These are phyloP conservation scores for Neoniphon sammara DNA, from an alignment of 2,797 vertebrate species.

Conservation along the genomic window DNA sequence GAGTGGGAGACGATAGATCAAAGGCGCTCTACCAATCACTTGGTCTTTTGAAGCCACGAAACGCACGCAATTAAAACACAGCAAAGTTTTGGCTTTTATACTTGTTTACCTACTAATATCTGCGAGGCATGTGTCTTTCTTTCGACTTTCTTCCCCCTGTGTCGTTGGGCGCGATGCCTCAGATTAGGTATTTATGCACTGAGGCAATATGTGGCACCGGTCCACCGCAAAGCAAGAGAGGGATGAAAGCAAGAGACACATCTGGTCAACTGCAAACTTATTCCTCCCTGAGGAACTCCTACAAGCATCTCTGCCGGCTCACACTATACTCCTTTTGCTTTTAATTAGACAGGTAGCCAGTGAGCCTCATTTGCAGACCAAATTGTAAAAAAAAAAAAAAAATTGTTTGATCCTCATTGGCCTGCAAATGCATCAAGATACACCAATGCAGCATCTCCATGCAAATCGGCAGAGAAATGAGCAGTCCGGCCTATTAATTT, in stretches of 20 bases:
- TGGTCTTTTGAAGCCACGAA: slow-evolving; percentile 47
- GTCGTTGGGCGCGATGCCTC: slow-evolving; percentile 7
- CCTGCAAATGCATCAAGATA: slow-evolving; percentile 34
- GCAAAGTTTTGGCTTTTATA: slow-evolving; percentile 45
- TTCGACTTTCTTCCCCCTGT: slow-evolving; percentile 1
- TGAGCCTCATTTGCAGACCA: slow-evolving; percentile 45
- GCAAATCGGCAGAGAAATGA: slow-evolving; percentile 1
- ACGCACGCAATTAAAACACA: slow-evolving; percentile 38
- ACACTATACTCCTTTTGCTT: slow-evolving; percentile 28
- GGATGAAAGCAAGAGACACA: slow-evolving; percentile 62
- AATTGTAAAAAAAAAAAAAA: slow-evolving; percentile 29
- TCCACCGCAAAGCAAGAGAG: slow-evolving; percentile 19
- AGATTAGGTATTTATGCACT: slow-evolving; percentile 44
- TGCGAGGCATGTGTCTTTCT: slow-evolving; percentile 10
- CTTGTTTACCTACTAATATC: slow-evolving; percentile 47
- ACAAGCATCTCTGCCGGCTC: not conserved
- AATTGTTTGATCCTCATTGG: slow-evolving; percentile 46
- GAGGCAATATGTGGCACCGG: slow-evolving; percentile 6
- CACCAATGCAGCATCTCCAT: not conserved
- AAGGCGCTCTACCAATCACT: slow-evolving; percentile 38
- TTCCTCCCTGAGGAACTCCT: slow-evolving; percentile 43
- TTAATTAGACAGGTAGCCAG: slow-evolving; percentile 64
- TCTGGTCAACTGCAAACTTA: slow-evolving; percentile 54
- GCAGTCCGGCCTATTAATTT: slow-evolving; percentile 34
- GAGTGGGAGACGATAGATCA: slow-evolving; percentile 46